phyloP scores from a whole-genome alignment of 2,888 invertebrate genomes.

The Sturmia bella region DNA sequence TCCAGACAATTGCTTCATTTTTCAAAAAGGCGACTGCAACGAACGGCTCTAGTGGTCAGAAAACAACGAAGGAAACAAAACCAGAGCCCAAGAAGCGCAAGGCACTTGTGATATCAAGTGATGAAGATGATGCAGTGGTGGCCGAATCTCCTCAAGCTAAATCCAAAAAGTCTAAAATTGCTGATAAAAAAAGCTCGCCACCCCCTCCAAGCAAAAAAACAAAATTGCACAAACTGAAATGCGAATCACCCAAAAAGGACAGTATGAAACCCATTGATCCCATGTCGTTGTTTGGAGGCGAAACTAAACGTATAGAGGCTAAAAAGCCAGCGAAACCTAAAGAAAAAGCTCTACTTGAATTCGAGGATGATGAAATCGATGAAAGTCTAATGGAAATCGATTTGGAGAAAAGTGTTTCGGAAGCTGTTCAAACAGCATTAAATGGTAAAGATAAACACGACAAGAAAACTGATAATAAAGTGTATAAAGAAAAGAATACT shows the following conservation, averaged over 20 bases:
- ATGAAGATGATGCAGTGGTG: conserved; percentile 83
- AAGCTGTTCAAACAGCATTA: conserved; percentile 15
- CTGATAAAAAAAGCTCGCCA: conserved; percentile 81
- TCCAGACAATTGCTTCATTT: conserved; percentile 75
- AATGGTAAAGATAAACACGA: neutral
- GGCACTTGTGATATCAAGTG: conserved; percentile 81
- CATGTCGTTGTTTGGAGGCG: conserved; percentile 84
- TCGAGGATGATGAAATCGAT: conserved; percentile 85
- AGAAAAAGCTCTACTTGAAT: conserved; percentile 79
- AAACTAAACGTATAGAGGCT: conserved; percentile 84
- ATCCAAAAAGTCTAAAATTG: conserved; percentile 77
- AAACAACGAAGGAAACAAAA: conserved; percentile 32
- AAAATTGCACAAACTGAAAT: conserved; percentile 74
- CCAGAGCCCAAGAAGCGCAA: conserved; percentile 76
- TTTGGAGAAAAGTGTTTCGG: conserved; percentile 70
- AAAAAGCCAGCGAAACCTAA: conserved; percentile 79
- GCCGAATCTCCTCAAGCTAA: conserved; percentile 82
- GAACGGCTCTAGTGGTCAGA: conserved; percentile 2
- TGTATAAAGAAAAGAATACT: neutral
- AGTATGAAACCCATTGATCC: conserved; percentile 82
- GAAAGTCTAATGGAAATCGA: conserved; percentile 76
- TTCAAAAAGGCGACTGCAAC: conserved; percentile 70
- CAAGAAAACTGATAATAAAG: conserved; percentile 5
- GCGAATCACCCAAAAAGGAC: conserved; percentile 55
- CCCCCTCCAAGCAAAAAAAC: conserved; percentile 71